Base-by-base conservation (phyloP, 2,113 vertebrate species). In the Anser cygnoides region DNA sequence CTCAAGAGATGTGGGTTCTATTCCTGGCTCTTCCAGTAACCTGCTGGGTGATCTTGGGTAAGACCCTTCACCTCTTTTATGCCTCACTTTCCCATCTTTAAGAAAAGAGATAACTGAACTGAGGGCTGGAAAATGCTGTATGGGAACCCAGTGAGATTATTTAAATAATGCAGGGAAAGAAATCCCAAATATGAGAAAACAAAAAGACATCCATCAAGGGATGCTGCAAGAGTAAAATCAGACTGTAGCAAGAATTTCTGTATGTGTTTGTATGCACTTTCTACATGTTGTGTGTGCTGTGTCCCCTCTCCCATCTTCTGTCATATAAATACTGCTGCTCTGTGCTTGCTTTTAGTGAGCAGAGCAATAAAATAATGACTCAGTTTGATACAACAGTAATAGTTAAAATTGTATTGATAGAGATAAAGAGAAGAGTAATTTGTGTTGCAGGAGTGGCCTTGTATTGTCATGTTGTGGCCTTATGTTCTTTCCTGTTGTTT, bases 21-120 rank as follows among this genome's bases (percentile, higher is more conserved):
- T 85, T 95, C 93, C 92, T 81, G 80, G 25, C 66, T 95, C 75
- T 95, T 96, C 94, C 92, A 96, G 93, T 97, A 90, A 94, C 93
- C 90, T 94, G 94, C 92, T 96, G 41, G 93, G 63, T 96, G 90
- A 87, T 81, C 76, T 90, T 93, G 92, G 84, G 73, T 84, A 94
- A 92, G 80, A 96, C 87, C 85, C 83, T 93, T 91, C 95, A 86
- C 72, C 92, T 96, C 92, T 95, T 33, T 91, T 89, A 76, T 93
- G 78, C 71, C 84, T 95, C 90, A 66, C 86, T 93, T 96, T 93
- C 77, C 50, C 70, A 19, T 91, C 49, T 97, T 54, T 96, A 94
- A 91, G 78, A 91, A 91, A 84, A 62, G 70, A 91, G 74, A 63
- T 89, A 84, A 93, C n/a, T 87, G 68, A 93, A 66, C 37, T 50